Evolutionary conservation across 2,888 invertebrate species (phyloP).

Genomic region (Macropis europaea): DNA sequence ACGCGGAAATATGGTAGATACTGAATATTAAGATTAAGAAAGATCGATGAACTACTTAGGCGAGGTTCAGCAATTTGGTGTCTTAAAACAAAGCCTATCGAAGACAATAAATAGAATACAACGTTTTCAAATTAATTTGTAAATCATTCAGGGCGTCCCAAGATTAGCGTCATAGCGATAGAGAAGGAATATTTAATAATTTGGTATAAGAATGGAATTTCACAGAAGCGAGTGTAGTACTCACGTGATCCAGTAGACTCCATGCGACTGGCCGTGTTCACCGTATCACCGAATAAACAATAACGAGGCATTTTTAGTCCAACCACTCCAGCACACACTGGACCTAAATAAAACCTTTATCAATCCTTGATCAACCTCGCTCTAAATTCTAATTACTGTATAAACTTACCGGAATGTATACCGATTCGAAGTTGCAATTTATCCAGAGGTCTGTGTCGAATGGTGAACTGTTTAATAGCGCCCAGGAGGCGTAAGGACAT

Average conservation of each 20-base stretch:
- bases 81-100: too few relatives aligned
- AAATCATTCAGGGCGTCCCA: too few relatives aligned
- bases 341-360: conserved; percentile 82
- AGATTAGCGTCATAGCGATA: too few relatives aligned
- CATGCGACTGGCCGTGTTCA: conserved; percentile 94
- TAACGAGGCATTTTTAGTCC: conserved; percentile 96
- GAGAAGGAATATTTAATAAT: too few relatives aligned
- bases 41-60: too few relatives aligned
- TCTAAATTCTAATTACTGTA: background rate
- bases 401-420: conserved; percentile 88
- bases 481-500: conserved; percentile 94
- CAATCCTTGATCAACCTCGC: background rate
- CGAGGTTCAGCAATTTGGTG: too few relatives aligned
- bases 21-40: too few relatives aligned
- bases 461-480: conserved; percentile 91
- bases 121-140: too few relatives aligned
- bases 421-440: conserved; percentile 93
- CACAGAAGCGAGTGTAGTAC: too few relatives aligned
- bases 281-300: conserved; percentile 95
- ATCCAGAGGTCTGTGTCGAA: conserved; percentile 92
- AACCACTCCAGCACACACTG: conserved; percentile 95
- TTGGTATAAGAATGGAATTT: too few relatives aligned
- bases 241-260: conserved; percentile 91
- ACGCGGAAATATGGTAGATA: too few relatives aligned
- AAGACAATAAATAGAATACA: too few relatives aligned